A percentile compares a stretch with the other conserved stretches of the same genome.
These are phyloP conservation scores for Suncus etruscus DNA, from an alignment of 2,113 vertebrate species.

Conservation along the genomic window DNA sequence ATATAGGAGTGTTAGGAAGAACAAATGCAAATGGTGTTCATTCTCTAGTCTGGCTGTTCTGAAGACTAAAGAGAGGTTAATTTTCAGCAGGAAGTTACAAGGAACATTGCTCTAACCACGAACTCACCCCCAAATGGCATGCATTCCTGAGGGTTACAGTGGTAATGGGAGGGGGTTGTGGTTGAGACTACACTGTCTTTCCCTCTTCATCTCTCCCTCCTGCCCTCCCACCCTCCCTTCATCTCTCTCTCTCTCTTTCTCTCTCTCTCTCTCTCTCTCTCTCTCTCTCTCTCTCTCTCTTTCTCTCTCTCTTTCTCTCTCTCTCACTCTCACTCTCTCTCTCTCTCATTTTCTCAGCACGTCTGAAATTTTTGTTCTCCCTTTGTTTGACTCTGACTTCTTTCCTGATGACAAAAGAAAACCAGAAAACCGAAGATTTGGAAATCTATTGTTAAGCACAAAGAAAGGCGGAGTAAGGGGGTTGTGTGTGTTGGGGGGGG, in stretches of 20 bases:
- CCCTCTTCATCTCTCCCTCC: neutral
- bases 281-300: neutral
- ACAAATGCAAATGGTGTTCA: neutral
- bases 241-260: constrained; percentile 14
- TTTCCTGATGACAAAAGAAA: constrained; percentile 72
- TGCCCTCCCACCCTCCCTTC: constrained; percentile 44
- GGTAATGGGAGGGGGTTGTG: constrained; percentile 29
- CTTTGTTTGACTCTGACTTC: constrained; percentile 69
- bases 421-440: constrained; percentile 67
- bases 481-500: constrained; percentile 28
- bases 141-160: constrained; percentile 65
- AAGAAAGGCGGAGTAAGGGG: constrained; percentile 41
- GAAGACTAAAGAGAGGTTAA: constrained; percentile 82
- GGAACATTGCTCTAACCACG: constrained; percentile 78
- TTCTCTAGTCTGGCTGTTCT: constrained; percentile 43
- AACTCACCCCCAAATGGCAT: constrained; percentile 66
- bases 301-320: constrained; percentile 44
- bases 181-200: neutral
- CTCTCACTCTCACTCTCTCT: neutral
- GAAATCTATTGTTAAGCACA: constrained; percentile 65
- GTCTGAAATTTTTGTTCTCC: constrained; percentile 63
- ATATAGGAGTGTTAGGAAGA: neutral
- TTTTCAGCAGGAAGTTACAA: constrained; percentile 82
- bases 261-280: neutral
- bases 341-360: constrained; percentile 61